These are phyloP conservation scores for Diadema setosum DNA, from an alignment of 35 echinoderm and acorn worm species.

Conservation along the genomic window DNA sequence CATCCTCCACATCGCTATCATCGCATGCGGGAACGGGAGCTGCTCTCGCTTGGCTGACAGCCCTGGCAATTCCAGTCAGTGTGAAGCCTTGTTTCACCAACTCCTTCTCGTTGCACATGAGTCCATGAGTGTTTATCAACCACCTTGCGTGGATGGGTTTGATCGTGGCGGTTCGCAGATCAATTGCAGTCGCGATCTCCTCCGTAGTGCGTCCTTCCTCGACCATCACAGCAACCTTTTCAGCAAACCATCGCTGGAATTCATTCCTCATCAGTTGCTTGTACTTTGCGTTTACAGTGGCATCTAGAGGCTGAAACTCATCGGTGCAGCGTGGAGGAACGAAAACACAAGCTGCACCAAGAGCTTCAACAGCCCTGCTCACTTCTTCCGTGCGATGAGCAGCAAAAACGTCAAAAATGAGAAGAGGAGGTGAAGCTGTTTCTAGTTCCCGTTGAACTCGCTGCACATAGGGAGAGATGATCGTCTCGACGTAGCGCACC, in stretches of 20 bases:
- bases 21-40: not conserved
- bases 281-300: not conserved
- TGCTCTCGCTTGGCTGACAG: not conserved
- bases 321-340: slow-evolving; percentile 42
- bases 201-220: slow-evolving; percentile 7
- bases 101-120: not conserved
- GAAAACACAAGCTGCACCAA: not conserved
- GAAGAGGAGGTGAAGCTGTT: not conserved
- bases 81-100: not conserved
- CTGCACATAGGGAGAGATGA: slow-evolving; percentile 24
- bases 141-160: slow-evolving; percentile 9
- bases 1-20: not conserved
- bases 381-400: slow-evolving; percentile 31
- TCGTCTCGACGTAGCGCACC: slow-evolving; percentile 12
- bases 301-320: slow-evolving; percentile 25
- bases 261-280: slow-evolving; percentile 9
- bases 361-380: not conserved
- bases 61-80: not conserved
- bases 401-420: slow-evolving; percentile 32
- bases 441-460: not conserved
- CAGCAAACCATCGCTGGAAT: slow-evolving; percentile 24
- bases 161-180: slow-evolving; percentile 8
- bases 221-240: not conserved
- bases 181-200: not conserved
- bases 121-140: not conserved